phyloP scores from a whole-genome alignment of 2,888 invertebrate species.

The Peribatodes rhomboidaria region DNA sequence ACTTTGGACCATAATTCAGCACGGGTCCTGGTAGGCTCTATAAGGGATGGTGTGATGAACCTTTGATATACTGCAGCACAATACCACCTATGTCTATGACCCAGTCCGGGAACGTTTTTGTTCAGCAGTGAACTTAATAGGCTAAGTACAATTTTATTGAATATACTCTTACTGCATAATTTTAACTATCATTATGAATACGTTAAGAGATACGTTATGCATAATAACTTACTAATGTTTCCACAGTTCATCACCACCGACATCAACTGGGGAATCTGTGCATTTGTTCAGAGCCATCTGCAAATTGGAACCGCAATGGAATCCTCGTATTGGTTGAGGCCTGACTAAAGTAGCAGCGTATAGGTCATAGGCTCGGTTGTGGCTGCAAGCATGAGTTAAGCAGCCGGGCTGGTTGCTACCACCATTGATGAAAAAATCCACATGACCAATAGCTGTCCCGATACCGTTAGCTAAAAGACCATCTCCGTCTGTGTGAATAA shows the following conservation, averaged over 20 bases:
- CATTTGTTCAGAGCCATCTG: constrained; percentile 61
- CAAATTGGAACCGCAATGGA: constrained; percentile 51
- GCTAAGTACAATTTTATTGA: no score
- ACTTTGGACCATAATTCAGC: no score
- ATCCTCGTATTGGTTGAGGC: constrained; percentile 53
- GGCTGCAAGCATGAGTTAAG: constrained; percentile 58
- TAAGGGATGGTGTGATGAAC: no score
- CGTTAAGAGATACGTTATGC: no score
- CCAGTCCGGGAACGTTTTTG: no score
- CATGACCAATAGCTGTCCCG: constrained; percentile 91
- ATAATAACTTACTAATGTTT: constrained; percentile 61
- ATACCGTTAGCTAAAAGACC: constrained; percentile 85
- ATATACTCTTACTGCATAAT: no score
- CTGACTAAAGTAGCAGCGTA: constrained; percentile 60
- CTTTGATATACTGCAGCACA: no score
- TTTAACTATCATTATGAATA: background rate
- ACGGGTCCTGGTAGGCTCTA: no score
- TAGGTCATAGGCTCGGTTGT: constrained; percentile 66
- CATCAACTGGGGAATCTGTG: constrained; percentile 49
- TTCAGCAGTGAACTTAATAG: no score
- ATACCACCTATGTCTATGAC: no score
- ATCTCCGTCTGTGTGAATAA: constrained; percentile 69
- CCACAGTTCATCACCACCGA: constrained; percentile 58
- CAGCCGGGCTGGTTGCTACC: constrained; percentile 89
- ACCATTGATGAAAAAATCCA: constrained; percentile 96